Percentiles rank a stretch among this genome's conserved stretches.
Evolutionary conservation across 2,113 vertebrate species (phyloP).

Genomic region (Sorex fumeus): DNA sequence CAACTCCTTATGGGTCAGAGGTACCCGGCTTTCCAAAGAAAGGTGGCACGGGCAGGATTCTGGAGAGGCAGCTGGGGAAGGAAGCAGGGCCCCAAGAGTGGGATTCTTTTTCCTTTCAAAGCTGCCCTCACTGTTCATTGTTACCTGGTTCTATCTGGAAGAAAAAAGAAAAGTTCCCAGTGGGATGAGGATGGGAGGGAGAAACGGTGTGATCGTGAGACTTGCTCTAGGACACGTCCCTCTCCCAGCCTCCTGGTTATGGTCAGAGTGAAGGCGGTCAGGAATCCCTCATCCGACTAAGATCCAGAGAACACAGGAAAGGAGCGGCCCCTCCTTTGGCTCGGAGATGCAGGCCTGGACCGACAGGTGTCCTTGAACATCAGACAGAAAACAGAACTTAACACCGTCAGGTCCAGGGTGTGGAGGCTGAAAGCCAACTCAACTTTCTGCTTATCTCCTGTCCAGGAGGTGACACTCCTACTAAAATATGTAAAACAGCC

Average conservation of each 20-base stretch:
- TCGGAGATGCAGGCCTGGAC: neutral
- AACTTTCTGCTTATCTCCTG: neutral
- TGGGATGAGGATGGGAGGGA: conserved; percentile 69
- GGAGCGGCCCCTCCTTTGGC: neutral
- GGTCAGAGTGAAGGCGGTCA: neutral
- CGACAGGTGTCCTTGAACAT: neutral
- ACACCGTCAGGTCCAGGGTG: neutral
- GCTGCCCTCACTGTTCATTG: conserved; percentile 70
- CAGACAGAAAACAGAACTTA: neutral
- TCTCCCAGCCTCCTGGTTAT: neutral
- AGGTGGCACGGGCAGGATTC: conserved; percentile 56
- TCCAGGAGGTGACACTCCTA: neutral
- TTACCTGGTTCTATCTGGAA: conserved; percentile 76
- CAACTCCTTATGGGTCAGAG: conserved; percentile 45
- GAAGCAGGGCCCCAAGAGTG: conserved; percentile 52
- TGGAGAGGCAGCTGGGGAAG: conserved; percentile 64
- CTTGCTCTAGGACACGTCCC: neutral
- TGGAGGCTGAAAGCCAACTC: neutral
- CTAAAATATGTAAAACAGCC: neutral
- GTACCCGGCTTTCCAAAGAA: conserved; percentile 72
- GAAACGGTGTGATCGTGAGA: conserved; percentile 45
- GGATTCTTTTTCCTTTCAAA: conserved; percentile 72
- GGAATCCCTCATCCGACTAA: neutral
- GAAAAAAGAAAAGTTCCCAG: conserved; percentile 74
- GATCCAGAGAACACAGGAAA: neutral